Evolutionary conservation across 2,888 invertebrate species (phyloP).

Genomic region (Habrosyne pyritoides): DNA sequence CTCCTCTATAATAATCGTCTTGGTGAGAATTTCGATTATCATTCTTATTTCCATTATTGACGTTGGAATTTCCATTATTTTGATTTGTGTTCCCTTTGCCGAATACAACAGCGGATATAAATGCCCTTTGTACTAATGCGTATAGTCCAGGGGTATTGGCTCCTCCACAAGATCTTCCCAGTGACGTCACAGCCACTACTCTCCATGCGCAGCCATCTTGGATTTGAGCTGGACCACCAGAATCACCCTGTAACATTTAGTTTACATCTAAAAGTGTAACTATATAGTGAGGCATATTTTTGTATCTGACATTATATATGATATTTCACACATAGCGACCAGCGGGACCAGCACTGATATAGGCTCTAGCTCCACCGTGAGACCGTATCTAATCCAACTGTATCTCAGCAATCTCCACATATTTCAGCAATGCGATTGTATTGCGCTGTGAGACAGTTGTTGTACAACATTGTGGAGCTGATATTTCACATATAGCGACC

Average conservation of each 20-base stretch:
- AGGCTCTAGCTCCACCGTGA: too few species aligned
- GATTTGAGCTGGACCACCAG: slow-evolving; percentile 72
- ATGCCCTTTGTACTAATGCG: slow-evolving; percentile 49
- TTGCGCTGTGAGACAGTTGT: too few species aligned
- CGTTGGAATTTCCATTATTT: slow-evolving; percentile 5
- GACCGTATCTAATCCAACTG: too few species aligned
- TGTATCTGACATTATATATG: too few species aligned
- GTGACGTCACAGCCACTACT: slow-evolving; percentile 69
- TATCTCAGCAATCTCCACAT: too few species aligned
- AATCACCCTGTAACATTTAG: slow-evolving; percentile 62
- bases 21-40: neutral
- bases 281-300: too few species aligned
- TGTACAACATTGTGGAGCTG: too few species aligned
- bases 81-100: slow-evolving; percentile 12
- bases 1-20: neutral
- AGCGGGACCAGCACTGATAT: too few species aligned
- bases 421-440: too few species aligned
- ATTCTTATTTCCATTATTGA: slow-evolving; percentile 5
- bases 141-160: slow-evolving; percentile 69
- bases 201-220: slow-evolving; percentile 73
- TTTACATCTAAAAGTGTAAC: too few species aligned
- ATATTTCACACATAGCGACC: neutral
- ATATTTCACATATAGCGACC: too few species aligned
- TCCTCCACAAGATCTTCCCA: slow-evolving; percentile 69
- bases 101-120: slow-evolving; percentile 43